Conservation (phyloP, 2,797 vertebrate genomes). For the Clarias pachynema region DNA sequence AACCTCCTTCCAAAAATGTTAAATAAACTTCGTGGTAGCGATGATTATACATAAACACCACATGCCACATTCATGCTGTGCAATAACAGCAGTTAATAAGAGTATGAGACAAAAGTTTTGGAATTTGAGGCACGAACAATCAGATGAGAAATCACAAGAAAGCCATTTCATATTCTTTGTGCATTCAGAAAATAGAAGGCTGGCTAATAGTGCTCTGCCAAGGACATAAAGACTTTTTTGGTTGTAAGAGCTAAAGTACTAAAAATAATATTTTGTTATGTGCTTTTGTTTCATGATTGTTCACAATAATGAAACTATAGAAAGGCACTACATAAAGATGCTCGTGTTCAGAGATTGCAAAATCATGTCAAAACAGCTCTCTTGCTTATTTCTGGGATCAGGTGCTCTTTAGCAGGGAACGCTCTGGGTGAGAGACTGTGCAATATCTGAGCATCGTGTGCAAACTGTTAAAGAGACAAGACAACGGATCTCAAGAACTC, state of each 20-base stretch:
- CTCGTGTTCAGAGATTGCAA: not conserved
- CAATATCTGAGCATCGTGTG: not conserved
- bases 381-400: slow-evolving; percentile 18
- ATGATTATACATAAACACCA: not conserved
- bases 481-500: slow-evolving; percentile 1
- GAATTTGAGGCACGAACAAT: not conserved
- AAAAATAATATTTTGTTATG: not conserved
- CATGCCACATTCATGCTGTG: not conserved
- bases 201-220: slow-evolving; percentile 4
- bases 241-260: not conserved
- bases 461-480: not conserved
- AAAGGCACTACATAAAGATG: not conserved
- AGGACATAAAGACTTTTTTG: not conserved
- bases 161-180: not conserved
- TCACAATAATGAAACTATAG: not conserved
- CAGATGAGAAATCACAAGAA: not conserved
- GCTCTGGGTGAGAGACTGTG: not conserved
- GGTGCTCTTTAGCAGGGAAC: not conserved
- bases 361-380: not conserved
- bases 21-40: not conserved
- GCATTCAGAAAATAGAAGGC: not conserved
- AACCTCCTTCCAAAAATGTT: not conserved
- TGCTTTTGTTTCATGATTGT: not conserved
- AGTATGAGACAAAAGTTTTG: not conserved
- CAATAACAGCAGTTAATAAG: not conserved